Evolutionary conservation across 2,113 vertebrate species (phyloP), one percentile per base, ranked within the genome.

Genomic region (Brienomyrus longianalis): DNA sequence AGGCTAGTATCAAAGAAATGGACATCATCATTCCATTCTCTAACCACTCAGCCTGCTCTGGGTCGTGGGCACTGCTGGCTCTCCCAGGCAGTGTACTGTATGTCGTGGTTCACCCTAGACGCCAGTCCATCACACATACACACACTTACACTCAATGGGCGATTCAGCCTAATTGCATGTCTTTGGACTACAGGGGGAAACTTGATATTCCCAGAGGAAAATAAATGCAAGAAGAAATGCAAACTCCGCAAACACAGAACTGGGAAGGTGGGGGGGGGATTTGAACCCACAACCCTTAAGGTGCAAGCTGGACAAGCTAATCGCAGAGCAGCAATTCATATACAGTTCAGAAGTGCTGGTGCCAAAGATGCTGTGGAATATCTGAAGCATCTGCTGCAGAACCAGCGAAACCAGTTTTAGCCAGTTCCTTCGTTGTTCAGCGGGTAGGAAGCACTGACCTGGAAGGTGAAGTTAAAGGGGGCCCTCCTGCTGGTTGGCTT

Each of bases 381-480:
- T 27, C 23, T 70, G n/a, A 5, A 31, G 39, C 51, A 45, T 56
- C 19, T 23, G 52, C 23, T 35, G 35, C 15, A 51, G 7, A 35
- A 52, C 23, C 77, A 70, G 62, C 35, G 56, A 51, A 39, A 11
- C 85, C 51, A 51, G n/a, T 35, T 21, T 56, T 21, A 56, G 19
- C 35, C 19, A 31, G 31, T 31, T 19, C 9, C 83, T 15, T 56
- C 45, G 62, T 39, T n/a, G 9, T n/a, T 39, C n/a, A 17, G 23
- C 9, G 11, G 23, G 70, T 50, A 84, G 43, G 10, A 43, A 11
- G 27, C 35, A 89, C 92, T 91, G 74, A 94, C 94, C 86, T 94
- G 97, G 92, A 97, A 97, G 8, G 94, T 90, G 77, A 95, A 96
- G 87, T 93, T 95, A 83, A 97, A 97, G 2, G 96, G 95, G 35